Conservation (phyloP, 2,797 vertebrate genomes). For the Peromyscus eremicus region DNA sequence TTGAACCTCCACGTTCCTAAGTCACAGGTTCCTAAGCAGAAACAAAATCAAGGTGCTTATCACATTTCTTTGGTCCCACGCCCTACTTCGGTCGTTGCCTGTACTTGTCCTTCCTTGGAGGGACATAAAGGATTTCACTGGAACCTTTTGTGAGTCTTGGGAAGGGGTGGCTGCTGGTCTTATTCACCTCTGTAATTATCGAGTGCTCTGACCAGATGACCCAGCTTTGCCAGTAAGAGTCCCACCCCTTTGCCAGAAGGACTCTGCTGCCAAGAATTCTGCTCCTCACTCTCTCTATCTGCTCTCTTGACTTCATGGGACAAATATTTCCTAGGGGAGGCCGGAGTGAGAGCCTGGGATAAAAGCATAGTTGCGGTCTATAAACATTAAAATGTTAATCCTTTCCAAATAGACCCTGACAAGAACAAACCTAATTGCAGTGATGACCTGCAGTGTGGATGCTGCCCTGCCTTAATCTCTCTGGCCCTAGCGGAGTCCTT, state of each 20-base stretch:
- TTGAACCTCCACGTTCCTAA: neutral
- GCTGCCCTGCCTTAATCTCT: slow-evolving; percentile 66
- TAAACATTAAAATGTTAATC: slow-evolving; percentile 80
- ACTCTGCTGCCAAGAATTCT: neutral
- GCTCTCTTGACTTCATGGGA: slow-evolving; percentile 57
- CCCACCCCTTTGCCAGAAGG: neutral
- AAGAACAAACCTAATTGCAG: slow-evolving; percentile 84
- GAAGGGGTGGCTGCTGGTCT: neutral
- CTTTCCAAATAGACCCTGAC: slow-evolving; percentile 81
- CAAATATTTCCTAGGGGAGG: slow-evolving; percentile 69
- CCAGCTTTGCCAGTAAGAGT: neutral
- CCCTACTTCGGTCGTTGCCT: neutral
- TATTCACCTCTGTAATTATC: neutral
- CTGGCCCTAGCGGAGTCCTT: slow-evolving; percentile 63
- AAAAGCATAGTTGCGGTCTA: slow-evolving; percentile 70
- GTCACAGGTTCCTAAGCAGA: neutral
- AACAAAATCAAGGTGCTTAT: slow-evolving; percentile 43
- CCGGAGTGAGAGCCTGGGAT: slow-evolving; percentile 76
- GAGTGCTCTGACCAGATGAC: neutral
- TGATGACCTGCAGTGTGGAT: slow-evolving; percentile 79
- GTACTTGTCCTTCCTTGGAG: neutral
- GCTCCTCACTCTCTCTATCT: neutral
- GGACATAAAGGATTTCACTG: slow-evolving; percentile 56
- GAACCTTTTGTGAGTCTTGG: neutral
- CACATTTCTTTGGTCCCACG: slow-evolving; percentile 45